Percentiles rank a stretch among this genome's conserved stretches.
These are phyloP conservation scores for Heliconius hermathena DNA, from an alignment of 1,140 invertebrate species.

Conservation along the genomic window DNA sequence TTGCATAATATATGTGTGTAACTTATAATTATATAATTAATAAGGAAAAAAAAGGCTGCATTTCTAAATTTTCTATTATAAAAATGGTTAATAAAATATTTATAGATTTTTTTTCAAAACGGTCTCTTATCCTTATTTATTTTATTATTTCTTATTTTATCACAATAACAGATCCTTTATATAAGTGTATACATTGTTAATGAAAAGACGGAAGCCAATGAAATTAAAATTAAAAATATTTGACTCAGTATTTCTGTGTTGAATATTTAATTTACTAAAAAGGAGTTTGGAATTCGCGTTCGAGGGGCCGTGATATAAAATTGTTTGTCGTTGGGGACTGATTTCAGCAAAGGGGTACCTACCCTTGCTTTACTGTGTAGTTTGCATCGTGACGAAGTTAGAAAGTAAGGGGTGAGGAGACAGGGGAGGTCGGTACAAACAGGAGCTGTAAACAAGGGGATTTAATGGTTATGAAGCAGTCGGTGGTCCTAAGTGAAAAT, in stretches of 20 bases:
- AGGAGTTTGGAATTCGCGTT: constrained; percentile 43
- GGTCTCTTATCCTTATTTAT: neutral
- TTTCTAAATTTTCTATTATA: too few species aligned
- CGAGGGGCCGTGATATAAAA: constrained; percentile 44
- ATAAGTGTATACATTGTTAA: constrained; percentile 51
- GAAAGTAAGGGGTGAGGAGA: constrained; percentile 40
- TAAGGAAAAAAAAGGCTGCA: too few species aligned
- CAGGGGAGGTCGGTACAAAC: constrained; percentile 41
- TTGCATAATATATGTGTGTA: too few species aligned
- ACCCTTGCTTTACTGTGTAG: constrained; percentile 55
- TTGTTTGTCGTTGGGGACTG: constrained; percentile 47
- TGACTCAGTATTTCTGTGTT: constrained; percentile 44
- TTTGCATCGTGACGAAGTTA: constrained; percentile 63
- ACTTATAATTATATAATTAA: too few species aligned
- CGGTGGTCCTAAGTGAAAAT: constrained; percentile 70
- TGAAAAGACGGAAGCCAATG: constrained; percentile 3
- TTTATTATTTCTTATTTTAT: too few species aligned
- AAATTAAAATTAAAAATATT: constrained; percentile 46
- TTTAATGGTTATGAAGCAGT: constrained; percentile 71
- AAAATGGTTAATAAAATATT: too few species aligned
- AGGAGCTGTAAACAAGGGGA: constrained; percentile 66
- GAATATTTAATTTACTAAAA: constrained; percentile 55
- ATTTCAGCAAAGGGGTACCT: constrained; percentile 41
- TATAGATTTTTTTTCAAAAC: neutral
- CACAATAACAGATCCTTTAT: constrained; percentile 40